Percentiles rank a stretch among this genome's conserved stretches.
phyloP scores from a whole-genome alignment of 2,113 vertebrate genomes.

The Thermophis baileyi region DNA sequence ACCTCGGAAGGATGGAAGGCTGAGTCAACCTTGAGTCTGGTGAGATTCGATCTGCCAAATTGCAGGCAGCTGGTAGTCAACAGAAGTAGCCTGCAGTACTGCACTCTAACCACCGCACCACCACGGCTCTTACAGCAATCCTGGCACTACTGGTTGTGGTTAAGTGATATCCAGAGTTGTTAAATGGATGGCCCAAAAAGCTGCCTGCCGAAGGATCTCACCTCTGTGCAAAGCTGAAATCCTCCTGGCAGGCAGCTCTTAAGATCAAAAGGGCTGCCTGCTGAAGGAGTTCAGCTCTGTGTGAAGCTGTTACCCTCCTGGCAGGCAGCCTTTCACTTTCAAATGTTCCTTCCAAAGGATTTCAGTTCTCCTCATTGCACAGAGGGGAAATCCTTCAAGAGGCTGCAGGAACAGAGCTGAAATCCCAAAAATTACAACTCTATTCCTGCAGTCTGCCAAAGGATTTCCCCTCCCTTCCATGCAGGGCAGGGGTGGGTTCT shows the following conservation, averaged over 20 bases:
- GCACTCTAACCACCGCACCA: too few relatives aligned
- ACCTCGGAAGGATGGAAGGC: too few relatives aligned
- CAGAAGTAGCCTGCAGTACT: too few relatives aligned
- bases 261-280: neutral
- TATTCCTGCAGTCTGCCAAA: neutral
- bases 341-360: neutral
- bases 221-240: neutral
- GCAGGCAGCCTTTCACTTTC: neutral
- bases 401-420: neutral
- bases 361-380: neutral
- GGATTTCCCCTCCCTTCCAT: neutral
- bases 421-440: neutral
- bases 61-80: too few relatives aligned
- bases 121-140: neutral
- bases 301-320: neutral
- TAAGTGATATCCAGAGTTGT: neutral
- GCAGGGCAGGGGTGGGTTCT: too few relatives aligned
- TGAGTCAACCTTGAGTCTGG: too few relatives aligned
- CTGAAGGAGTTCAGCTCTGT: neutral
- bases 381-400: neutral
- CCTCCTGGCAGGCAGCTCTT: neutral
- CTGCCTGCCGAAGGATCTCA: neutral
- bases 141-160: neutral
- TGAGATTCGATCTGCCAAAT: too few relatives aligned
- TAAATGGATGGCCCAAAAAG: neutral